Evolutionary conservation across 2,113 vertebrate genomes (phyloP), one percentile per base, ranked within the genome.

Genomic region (Leptobrachium leishanense): DNA sequence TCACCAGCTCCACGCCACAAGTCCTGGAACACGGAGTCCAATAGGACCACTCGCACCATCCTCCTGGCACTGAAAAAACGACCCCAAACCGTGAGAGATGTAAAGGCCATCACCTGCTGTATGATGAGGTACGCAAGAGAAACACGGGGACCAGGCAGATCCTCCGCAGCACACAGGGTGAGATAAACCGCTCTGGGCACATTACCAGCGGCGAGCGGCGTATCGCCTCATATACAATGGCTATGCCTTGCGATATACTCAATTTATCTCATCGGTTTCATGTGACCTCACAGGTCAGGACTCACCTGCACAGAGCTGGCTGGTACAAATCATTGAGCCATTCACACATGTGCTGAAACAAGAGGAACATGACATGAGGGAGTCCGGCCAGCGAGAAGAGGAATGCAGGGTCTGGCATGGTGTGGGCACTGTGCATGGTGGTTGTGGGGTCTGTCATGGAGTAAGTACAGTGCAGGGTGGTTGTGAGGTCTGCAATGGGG

Each of bases 11-110:
- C 0, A 84, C 86, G 20, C 92, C 90, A 15, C 96, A 97, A 0
- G 94, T 95, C 84, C 88, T 90, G 44, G 94, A 92, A 82, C 96
- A 97, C 0, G 89, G 90, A 0, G 91, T 95, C 95, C 95, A 96
- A 0, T 87, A 85, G 0, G 92, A 94, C 96, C 95, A 97, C 0
- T 87, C 88, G 63, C 96, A 97, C 96, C 96, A 97, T 74, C 81
- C 79, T 0, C 95, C 96, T 0, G 90, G 81, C 82, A 95, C 95
- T 97, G 82, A 0, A 9, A 53, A 43, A 57, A 31, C 20, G 20
- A 31, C 20, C 20, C 20, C 20, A 31, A 31, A 31, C 20, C 20
- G 20, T 31, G 20, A 31, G 20, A 31, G 20, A 31, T 31, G 20
- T 31, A 31, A 31, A 31, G 20, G 20, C 20, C 20, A 31, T 31